Evolutionary conservation across 2,797 vertebrate genomes (phyloP).

Genomic region (Peromyscus nudipes): DNA sequence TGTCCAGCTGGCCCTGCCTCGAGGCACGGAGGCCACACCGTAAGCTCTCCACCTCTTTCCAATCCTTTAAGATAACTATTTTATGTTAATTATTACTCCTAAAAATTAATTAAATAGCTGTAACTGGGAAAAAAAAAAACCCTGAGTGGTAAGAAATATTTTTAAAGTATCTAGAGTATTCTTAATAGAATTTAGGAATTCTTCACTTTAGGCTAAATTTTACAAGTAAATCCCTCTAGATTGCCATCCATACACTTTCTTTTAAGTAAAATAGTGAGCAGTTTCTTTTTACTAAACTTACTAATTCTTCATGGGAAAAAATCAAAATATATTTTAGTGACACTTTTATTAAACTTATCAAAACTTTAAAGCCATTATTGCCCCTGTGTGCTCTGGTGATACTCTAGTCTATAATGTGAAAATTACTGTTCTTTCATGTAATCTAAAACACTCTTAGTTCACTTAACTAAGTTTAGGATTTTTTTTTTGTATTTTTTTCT

Average conservation of each 20-base stretch:
- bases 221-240: constrained; percentile 60
- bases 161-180: constrained; percentile 48
- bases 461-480: constrained; percentile 24
- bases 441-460: constrained; percentile 26
- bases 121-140: constrained; percentile 36
- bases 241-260: not conserved
- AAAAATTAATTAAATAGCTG: constrained; percentile 79
- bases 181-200: constrained; percentile 58
- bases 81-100: constrained; percentile 74
- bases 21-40: not conserved
- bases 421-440: constrained; percentile 54
- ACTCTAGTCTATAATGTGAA: not conserved
- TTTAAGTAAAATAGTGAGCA: constrained; percentile 45
- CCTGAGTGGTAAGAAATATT: constrained; percentile 62
- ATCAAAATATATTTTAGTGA: not conserved
- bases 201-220: constrained; percentile 71
- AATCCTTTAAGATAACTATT: constrained; percentile 67
- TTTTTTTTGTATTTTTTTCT: constrained; percentile 18
- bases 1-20: constrained; percentile 54
- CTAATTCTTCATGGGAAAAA: constrained; percentile 54
- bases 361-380: constrained; percentile 21
- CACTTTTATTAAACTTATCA: constrained; percentile 24
- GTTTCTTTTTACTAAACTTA: constrained; percentile 52
- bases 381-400: not conserved
- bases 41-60: constrained; percentile 59